Evolutionary conservation across 2,888 invertebrate genomes (phyloP).

Genomic region (Sipha maydis): DNA sequence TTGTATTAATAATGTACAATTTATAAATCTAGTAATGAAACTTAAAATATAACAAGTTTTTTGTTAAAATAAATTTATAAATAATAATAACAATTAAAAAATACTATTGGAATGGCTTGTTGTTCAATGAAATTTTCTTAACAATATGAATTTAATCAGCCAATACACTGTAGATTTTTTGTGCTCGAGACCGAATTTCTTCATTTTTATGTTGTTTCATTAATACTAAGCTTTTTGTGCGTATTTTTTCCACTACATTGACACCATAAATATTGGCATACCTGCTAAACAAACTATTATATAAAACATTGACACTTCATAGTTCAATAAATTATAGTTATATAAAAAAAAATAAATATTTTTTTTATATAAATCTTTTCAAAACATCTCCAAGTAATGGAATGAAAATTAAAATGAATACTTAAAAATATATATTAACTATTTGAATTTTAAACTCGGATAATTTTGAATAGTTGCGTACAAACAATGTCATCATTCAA

Average conservation of each 20-base stretch:
- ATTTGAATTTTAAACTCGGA: too few relatives aligned
- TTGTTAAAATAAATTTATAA: background rate
- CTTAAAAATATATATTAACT: too few relatives aligned
- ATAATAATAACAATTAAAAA: constrained; percentile 28
- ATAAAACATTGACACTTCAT: constrained; percentile 41
- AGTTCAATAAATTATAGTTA: background rate
- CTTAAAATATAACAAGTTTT: background rate
- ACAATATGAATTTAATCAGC: constrained; percentile 19
- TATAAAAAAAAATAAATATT: too few relatives aligned
- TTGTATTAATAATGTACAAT: constrained; percentile 25
- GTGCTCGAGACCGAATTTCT: constrained; percentile 67
- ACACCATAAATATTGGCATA: constrained; percentile 69
- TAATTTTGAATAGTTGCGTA: too few relatives aligned
- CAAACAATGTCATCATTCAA: too few relatives aligned
- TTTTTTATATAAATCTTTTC: too few relatives aligned
- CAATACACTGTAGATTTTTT: constrained; percentile 66
- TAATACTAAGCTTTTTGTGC: constrained; percentile 67
- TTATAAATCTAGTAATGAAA: constrained; percentile 15
- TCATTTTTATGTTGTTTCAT: constrained; percentile 68
- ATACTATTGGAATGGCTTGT: constrained; percentile 9
- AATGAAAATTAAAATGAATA: too few relatives aligned
- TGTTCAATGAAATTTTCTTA: background rate
- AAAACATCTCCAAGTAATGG: too few relatives aligned
- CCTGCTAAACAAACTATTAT: constrained; percentile 65
- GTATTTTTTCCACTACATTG: constrained; percentile 67